A percentile compares a stretch with the other conserved stretches of the same genome.
These are phyloP conservation scores for Andrena bucephala DNA, from an alignment of 2,888 invertebrate species.

Conservation along the genomic window DNA sequence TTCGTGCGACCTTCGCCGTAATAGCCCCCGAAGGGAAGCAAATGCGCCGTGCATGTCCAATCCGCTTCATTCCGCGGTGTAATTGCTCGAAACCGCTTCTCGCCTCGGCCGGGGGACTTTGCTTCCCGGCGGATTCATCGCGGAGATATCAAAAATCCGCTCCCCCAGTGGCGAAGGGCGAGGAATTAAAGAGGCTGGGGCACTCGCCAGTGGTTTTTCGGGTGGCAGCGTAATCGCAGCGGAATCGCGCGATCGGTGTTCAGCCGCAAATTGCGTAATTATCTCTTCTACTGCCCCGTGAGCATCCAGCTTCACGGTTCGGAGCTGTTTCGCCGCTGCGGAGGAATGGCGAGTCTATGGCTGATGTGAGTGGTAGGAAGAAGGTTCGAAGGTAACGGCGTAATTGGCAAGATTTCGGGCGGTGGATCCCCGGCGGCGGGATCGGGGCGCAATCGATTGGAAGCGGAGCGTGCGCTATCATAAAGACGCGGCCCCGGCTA, in stretches of 20 bases:
- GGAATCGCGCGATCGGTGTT: slow-evolving; percentile 12
- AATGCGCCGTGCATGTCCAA: background rate
- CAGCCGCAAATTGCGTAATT: slow-evolving; percentile 24
- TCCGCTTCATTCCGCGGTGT: slow-evolving; percentile 18
- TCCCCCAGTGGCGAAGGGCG: too few relatives aligned
- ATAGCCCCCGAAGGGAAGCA: slow-evolving; percentile 10
- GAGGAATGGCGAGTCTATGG: background rate
- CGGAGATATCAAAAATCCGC: too few relatives aligned
- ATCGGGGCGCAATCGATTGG: slow-evolving; percentile 23
- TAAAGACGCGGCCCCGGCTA: slow-evolving; percentile 26
- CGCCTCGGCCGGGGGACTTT: background rate
- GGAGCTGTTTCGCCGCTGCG: background rate
- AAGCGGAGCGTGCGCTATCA: slow-evolving; percentile 22
- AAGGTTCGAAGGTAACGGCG: background rate
- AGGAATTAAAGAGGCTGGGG: too few relatives aligned
- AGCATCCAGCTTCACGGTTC: background rate
- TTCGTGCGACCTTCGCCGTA: slow-evolving; percentile 52
- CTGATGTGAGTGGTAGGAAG: too few relatives aligned
- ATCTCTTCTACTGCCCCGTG: background rate
- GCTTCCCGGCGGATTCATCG: background rate
- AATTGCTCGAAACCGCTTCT: slow-evolving; percentile 13
- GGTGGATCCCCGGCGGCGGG: background rate
- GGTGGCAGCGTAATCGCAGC: background rate
- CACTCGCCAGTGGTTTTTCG: background rate
- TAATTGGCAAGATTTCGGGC: slow-evolving; percentile 20